A percentile compares a stretch with the other conserved stretches of the same genome.
These are phyloP conservation scores for Ladona fulva DNA, from an alignment of 1,140 invertebrate species.

Conservation along the genomic window DNA sequence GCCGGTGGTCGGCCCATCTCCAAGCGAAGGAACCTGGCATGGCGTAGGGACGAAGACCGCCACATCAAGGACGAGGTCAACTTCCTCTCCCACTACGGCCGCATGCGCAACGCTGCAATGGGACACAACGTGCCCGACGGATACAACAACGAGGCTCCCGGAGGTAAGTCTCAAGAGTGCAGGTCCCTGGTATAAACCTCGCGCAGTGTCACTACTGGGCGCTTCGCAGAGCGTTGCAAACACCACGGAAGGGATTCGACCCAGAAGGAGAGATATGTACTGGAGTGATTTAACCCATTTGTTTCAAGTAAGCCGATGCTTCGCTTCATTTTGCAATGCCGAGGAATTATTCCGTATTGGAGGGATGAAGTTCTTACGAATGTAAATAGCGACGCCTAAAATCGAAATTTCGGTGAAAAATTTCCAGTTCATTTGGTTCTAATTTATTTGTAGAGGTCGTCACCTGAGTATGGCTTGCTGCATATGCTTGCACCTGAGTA, in stretches of 20 bases:
- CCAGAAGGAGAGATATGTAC: background rate
- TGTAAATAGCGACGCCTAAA: background rate
- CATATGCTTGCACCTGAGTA: too few relatives aligned
- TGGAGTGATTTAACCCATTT: background rate
- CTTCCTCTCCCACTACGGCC: conserved; percentile 64
- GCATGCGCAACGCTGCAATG: conserved; percentile 55
- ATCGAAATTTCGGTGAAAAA: background rate
- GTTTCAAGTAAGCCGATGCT: background rate
- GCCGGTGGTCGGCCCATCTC: conserved; percentile 65
- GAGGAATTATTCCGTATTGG: background rate
- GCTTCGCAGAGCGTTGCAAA: background rate
- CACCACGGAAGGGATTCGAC: background rate
- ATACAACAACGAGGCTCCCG: background rate
- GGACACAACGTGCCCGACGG: conserved; percentile 27
- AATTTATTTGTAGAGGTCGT: background rate
- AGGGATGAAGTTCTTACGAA: background rate
- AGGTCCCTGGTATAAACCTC: background rate
- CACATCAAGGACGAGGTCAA: conserved; percentile 59
- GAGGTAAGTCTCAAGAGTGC: conserved; percentile 5
- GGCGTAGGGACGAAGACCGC: conserved; percentile 29
- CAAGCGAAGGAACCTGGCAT: conserved; percentile 52
- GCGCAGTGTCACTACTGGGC: background rate
- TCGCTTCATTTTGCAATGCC: too few relatives aligned
- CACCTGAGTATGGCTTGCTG: too few relatives aligned
- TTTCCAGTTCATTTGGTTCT: background rate